Evolutionary conservation across 2,113 vertebrate genomes (phyloP).

Genomic region (Chelonoidis abingdonii): DNA sequence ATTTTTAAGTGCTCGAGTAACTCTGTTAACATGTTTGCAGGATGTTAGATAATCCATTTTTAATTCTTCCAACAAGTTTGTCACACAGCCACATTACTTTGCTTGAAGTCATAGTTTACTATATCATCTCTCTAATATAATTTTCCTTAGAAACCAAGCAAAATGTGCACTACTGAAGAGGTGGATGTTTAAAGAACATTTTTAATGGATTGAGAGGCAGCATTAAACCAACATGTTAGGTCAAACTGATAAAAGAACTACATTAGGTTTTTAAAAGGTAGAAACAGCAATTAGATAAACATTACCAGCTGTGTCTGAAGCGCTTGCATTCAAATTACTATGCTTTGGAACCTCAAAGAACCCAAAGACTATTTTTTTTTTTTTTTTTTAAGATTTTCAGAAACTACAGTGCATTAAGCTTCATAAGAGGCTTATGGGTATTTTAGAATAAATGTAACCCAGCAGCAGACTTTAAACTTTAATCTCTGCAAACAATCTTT

Average conservation of each 20-base stretch:
- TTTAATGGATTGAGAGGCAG: background rate
- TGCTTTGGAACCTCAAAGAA: background rate
- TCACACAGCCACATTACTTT: background rate
- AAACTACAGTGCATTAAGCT: background rate
- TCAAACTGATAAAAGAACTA: background rate
- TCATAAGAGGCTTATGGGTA: background rate
- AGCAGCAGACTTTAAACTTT: background rate
- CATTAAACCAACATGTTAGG: background rate
- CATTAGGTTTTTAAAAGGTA: background rate
- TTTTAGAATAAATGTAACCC: background rate
- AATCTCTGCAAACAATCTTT: background rate
- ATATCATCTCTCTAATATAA: slow-evolving; percentile 15
- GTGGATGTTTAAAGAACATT: slow-evolving; percentile 19
- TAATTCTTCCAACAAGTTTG: background rate
- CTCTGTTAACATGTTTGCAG: background rate
- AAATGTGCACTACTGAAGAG: background rate
- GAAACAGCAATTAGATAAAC: slow-evolving; percentile 6
- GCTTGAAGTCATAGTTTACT: slow-evolving; percentile 34
- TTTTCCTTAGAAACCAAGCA: slow-evolving; percentile 34
- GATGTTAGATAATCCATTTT: background rate
- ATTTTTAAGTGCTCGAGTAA: background rate
- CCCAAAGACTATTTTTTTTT: background rate
- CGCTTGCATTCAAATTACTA: background rate
- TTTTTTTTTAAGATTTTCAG: background rate
- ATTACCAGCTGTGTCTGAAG: background rate